A percentile compares a stretch with the other conserved stretches of the same genome.
Conservation (phyloP, 2,888 invertebrate species). For the Ariolimax columbianus region DNA sequence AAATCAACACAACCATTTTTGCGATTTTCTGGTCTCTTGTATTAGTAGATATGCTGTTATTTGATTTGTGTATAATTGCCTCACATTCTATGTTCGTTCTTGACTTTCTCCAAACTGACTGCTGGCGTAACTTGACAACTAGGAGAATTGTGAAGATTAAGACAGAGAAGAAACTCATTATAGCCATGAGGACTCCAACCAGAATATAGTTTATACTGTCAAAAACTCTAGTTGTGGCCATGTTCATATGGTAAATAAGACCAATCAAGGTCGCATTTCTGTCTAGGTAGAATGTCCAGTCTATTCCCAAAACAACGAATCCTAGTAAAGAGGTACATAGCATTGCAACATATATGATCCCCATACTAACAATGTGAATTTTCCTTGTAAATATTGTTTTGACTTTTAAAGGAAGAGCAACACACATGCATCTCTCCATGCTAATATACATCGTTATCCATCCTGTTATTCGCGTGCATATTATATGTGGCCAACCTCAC, state of each 20-base stretch:
- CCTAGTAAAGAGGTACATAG: background rate
- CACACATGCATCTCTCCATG: constrained; percentile 25
- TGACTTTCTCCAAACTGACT: background rate
- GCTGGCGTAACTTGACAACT: background rate
- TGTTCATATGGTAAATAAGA: background rate
- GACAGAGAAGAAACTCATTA: background rate
- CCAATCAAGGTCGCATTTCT: constrained; percentile 21
- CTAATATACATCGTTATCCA: constrained; percentile 21
- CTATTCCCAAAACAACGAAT: background rate
- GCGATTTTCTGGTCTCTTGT: background rate
- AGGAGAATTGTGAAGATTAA: background rate
- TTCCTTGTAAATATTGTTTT: constrained; percentile 4
- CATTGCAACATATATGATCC: background rate
- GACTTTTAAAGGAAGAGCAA: constrained; percentile 17
- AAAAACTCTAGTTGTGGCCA: background rate
- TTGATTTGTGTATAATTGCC: too few relatives aligned
- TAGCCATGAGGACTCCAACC: constrained; percentile 27
- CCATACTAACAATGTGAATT: background rate
- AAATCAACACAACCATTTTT: constrained; percentile 21
- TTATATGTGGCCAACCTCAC: constrained; percentile 36
- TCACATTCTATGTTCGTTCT: too few relatives aligned
- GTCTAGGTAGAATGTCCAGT: background rate
- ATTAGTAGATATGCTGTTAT: too few relatives aligned
- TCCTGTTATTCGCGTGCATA: constrained; percentile 7
- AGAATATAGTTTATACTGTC: background rate